Conservation (phyloP, 2,113 vertebrate genomes). For the Tachysurus vachellii region DNA sequence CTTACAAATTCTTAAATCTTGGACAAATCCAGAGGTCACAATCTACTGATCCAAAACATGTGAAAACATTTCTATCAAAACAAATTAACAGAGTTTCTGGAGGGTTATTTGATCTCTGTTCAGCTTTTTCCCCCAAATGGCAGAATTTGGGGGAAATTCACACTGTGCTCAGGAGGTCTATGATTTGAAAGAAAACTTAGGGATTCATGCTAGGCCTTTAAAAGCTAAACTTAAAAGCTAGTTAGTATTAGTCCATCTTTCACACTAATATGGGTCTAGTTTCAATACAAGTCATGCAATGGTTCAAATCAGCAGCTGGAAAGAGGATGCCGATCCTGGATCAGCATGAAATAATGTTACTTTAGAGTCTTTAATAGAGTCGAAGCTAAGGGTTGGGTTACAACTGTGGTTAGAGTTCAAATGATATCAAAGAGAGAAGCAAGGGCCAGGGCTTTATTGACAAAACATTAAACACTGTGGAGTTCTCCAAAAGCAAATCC, state of each 20-base stretch:
- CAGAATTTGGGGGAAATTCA: too few relatives aligned
- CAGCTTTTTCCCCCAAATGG: conserved; percentile 51
- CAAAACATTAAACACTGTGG: conserved; percentile 47
- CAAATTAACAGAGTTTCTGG: conserved; percentile 27
- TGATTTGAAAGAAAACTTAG: conserved; percentile 40
- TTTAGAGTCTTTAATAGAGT: neutral
- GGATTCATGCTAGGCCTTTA: neutral
- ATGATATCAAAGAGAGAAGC: conserved; percentile 34
- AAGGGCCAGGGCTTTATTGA: conserved; percentile 28
- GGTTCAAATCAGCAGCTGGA: conserved; percentile 13
- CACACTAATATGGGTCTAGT: conserved; percentile 30
- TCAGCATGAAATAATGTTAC: conserved; percentile 1
- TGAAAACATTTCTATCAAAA: conserved; percentile 45
- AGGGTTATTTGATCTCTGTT: conserved; percentile 18
- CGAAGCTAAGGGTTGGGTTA: conserved; percentile 51
- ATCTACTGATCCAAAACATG: conserved; percentile 17
- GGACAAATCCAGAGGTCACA: conserved; percentile 2
- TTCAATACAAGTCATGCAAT: conserved; percentile 7
- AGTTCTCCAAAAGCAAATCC: conserved; percentile 29
- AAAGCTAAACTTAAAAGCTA: conserved; percentile 39
- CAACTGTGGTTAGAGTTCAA: conserved; percentile 48
- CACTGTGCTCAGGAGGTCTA: conserved; percentile 40
- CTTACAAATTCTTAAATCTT: neutral
- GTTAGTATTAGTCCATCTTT: neutral
- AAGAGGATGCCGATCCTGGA: conserved; percentile 11